A percentile compares a stretch with the other conserved stretches of the same genome.
These are phyloP conservation scores for Aphaenogaster floridana DNA, from an alignment of 1,140 invertebrate genomes.

Conservation along the genomic window DNA sequence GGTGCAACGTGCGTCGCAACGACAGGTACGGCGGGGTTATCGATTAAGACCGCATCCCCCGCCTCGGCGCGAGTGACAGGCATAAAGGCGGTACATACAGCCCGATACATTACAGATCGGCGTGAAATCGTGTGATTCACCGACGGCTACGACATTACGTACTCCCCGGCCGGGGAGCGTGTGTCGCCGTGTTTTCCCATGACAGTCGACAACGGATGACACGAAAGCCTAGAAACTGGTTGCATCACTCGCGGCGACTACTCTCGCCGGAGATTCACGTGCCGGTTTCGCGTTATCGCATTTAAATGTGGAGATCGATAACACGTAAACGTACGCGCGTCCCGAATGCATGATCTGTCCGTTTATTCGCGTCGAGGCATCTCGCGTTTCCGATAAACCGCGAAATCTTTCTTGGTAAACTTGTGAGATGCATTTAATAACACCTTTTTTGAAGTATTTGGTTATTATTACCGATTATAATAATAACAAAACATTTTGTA, in stretches of 20 bases:
- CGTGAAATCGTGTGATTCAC: slow-evolving; percentile 72
- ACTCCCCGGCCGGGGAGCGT: not conserved
- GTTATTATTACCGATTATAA: no score
- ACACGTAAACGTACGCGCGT: not conserved
- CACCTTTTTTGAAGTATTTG: no score
- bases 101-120: slow-evolving; percentile 61
- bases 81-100: slow-evolving; percentile 29
- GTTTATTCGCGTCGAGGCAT: not conserved
- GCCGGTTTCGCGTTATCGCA: slow-evolving; percentile 30
- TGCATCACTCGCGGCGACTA: slow-evolving; percentile 66
- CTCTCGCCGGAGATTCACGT: slow-evolving; percentile 19
- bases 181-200: slow-evolving; percentile 68
- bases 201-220: slow-evolving; percentile 69
- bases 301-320: slow-evolving; percentile 29
- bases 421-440: no score
- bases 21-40: slow-evolving; percentile 23
- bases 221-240: slow-evolving; percentile 75
- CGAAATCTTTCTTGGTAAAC: not conserved
- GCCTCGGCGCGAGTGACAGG: slow-evolving; percentile 39
- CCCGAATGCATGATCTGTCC: not conserved
- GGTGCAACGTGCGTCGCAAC: not conserved
- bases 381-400: not conserved
- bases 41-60: slow-evolving; percentile 53
- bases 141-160: slow-evolving; percentile 46
- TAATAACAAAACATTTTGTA: no score